A percentile compares a stretch with the other conserved stretches of the same genome.
Conservation (phyloP, 2,888 invertebrate species). For the Volucella bombylans region DNA sequence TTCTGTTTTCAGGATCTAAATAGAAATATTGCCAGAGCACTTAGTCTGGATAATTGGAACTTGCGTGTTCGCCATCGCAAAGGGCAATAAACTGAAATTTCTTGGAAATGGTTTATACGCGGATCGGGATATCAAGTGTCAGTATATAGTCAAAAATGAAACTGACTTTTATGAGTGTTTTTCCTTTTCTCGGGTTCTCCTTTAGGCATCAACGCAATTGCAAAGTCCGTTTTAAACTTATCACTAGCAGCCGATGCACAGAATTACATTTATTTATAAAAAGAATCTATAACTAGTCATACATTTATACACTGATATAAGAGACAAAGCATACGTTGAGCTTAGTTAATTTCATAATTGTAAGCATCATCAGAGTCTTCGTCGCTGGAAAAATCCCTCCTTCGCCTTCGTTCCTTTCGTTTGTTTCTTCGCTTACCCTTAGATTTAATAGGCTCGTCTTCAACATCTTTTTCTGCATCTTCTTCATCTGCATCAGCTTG, state of each 20-base stretch:
- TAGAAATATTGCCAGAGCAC: too few relatives aligned
- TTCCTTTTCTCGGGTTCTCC: too few relatives aligned
- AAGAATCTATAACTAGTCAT: slow-evolving; percentile 49
- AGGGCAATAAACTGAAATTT: too few relatives aligned
- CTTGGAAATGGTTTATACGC: too few relatives aligned
- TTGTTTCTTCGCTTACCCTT: slow-evolving; percentile 80
- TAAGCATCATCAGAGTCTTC: slow-evolving; percentile 83
- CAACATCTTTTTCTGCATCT: slow-evolving; percentile 69
- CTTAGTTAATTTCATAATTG: slow-evolving; percentile 78
- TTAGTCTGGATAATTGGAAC: too few relatives aligned
- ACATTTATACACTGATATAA: slow-evolving; percentile 47
- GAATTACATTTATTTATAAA: slow-evolving; percentile 45
- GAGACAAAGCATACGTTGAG: slow-evolving; percentile 6
- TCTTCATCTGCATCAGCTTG: slow-evolving; percentile 73
- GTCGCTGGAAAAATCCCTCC: slow-evolving; percentile 80
- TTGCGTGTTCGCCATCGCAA: too few relatives aligned
- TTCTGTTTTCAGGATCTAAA: too few relatives aligned
- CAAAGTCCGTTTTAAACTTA: slow-evolving; percentile 1
- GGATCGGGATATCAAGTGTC: too few relatives aligned
- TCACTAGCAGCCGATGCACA: slow-evolving; percentile 44
- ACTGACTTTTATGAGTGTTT: too few relatives aligned
- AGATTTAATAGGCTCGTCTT: slow-evolving; percentile 59
- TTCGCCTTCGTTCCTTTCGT: slow-evolving; percentile 80
- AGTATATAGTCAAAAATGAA: too few relatives aligned
- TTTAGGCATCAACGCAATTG: too few relatives aligned